phyloP scores from a whole-genome alignment of 2,797 vertebrate species.

The Liparis tanakae region DNA sequence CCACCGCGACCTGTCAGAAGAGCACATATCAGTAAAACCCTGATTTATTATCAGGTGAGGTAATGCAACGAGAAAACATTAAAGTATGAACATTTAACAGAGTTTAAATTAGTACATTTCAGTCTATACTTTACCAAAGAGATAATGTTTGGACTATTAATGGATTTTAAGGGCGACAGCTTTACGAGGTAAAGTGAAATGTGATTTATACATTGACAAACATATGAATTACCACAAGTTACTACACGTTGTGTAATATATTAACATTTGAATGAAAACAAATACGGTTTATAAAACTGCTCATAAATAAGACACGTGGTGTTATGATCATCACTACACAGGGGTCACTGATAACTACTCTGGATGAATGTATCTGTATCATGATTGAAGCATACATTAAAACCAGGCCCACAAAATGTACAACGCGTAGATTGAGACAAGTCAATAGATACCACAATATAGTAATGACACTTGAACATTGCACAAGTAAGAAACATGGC shows the following conservation, averaged over 20 bases:
- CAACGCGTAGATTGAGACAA: background rate
- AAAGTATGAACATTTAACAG: background rate
- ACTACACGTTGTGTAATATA: background rate
- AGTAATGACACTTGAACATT: background rate
- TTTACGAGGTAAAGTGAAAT: background rate
- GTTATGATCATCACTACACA: background rate
- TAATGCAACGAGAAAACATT: background rate
- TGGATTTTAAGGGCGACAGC: background rate
- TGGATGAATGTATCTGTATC: background rate
- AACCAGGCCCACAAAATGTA: background rate
- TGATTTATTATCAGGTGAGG: background rate
- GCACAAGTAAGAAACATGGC: background rate
- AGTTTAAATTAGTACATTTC: background rate
- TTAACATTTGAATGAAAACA: background rate
- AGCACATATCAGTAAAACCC: slow-evolving; percentile 13
- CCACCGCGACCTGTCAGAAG: slow-evolving; percentile 87
- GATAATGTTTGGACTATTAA: background rate
- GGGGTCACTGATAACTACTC: background rate
- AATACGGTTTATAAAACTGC: background rate
- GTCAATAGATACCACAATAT: background rate
- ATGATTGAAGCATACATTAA: background rate
- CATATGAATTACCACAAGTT: background rate
- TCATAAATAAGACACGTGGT: background rate
- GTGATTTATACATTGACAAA: background rate
- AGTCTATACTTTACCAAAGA: background rate